phyloP scores from a whole-genome alignment of 2,888 invertebrate genomes.

The Tipula confusa region DNA sequence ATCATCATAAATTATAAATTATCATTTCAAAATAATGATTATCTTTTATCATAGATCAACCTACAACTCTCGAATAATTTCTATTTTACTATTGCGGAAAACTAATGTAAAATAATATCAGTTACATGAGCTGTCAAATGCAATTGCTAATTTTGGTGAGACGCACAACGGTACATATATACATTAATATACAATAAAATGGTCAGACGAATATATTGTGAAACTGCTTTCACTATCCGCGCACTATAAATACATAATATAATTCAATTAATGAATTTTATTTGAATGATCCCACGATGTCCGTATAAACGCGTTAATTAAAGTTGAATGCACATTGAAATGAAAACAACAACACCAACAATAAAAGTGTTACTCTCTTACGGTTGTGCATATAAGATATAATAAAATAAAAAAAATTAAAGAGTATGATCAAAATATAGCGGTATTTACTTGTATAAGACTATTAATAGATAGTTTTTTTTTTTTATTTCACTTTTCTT shows the following conservation, averaged over 20 bases:
- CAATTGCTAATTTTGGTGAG: neutral
- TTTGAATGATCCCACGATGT: neutral
- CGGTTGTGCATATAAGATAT: neutral
- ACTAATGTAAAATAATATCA: neutral
- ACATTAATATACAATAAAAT: too few species aligned
- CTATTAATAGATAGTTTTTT: neutral
- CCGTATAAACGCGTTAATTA: neutral
- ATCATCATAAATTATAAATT: neutral
- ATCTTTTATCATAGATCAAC: neutral
- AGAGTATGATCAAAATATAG: neutral
- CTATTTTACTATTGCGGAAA: neutral
- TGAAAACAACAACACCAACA: neutral
- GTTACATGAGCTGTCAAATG: neutral
- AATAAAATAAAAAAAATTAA: neutral
- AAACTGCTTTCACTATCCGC: neutral
- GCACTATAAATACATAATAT: neutral
- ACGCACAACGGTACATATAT: neutral
- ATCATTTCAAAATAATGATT: neutral
- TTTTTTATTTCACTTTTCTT: neutral
- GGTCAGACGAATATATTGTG: neutral
- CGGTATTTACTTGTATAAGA: neutral
- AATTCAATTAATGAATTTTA: neutral
- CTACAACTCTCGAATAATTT: neutral
- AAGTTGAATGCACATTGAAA: neutral
- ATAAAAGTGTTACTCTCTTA: neutral